Percentiles rank a stretch among this genome's conserved stretches.
These are phyloP conservation scores for Apamea epomidion DNA, from an alignment of 2,888 invertebrate species.

Conservation along the genomic window DNA sequence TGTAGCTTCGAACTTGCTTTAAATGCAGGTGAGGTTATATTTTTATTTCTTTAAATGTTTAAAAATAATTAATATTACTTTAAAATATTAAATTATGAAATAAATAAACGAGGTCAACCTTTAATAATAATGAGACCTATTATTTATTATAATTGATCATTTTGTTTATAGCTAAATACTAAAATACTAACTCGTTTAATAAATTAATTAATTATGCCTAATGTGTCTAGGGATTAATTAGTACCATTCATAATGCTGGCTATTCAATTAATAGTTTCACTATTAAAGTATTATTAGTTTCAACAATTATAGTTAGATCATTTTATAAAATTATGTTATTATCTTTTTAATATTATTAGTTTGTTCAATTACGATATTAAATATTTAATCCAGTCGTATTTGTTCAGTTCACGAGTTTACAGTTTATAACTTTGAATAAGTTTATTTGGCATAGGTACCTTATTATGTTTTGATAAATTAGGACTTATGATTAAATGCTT, in stretches of 20 bases:
- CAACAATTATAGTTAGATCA: background rate
- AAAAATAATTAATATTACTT: background rate
- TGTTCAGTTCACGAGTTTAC: background rate
- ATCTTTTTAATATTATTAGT: background rate
- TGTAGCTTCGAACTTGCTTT: too few relatives aligned
- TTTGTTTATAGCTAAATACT: background rate
- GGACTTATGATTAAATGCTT: background rate
- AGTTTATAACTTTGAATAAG: background rate
- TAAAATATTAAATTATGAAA: background rate
- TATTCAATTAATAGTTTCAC: background rate
- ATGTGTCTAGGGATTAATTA: constrained; percentile 4
- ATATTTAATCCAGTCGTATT: background rate
- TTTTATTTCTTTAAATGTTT: background rate
- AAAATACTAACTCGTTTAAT: constrained; percentile 4
- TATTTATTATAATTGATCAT: background rate
- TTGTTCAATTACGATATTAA: background rate
- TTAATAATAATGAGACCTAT: background rate
- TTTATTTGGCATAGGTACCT: background rate
- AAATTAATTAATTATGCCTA: constrained; percentile 10
- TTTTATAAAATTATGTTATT: background rate
- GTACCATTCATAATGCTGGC: background rate
- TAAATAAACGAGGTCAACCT: background rate
- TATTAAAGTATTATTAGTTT: constrained; percentile 5
- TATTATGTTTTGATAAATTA: background rate
- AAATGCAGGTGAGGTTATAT: background rate